Conservation (phyloP, 2,797 vertebrate species). For the Eulemur albifrons region DNA sequence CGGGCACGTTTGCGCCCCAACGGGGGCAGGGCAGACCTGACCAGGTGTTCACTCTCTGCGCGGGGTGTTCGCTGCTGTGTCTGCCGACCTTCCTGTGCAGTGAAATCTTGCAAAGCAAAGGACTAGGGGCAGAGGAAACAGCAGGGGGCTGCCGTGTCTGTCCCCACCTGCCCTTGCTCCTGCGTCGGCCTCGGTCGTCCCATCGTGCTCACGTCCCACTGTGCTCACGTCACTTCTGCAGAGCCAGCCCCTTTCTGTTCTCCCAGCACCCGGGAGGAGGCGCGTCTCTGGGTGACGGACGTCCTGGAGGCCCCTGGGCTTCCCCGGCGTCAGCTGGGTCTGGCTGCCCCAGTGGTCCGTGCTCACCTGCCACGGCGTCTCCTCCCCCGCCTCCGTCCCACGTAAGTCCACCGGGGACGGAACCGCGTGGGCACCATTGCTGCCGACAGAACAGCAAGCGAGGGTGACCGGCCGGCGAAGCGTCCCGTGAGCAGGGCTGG, state of each 20-base stretch:
- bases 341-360: no score
- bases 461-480: background rate
- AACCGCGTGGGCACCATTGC: accelerated
- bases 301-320: background rate
- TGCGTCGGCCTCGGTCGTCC: accelerated
- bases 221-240: background rate
- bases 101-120: background rate
- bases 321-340: no score
- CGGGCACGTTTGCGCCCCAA: no score
- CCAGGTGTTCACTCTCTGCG: background rate
- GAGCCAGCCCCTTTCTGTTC: background rate
- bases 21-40: background rate
- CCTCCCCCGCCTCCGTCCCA: no score
- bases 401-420: no score
- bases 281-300: accelerated
- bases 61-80: background rate
- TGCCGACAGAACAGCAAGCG: background rate
- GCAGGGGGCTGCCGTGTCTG: no score
- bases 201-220: no score
- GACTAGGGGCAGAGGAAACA: no score
- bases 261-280: no score
- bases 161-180: background rate
- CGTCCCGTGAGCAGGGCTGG: background rate
- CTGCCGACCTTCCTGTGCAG: background rate
- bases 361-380: no score